Base-by-base conservation (phyloP, 2,113 vertebrate species). In the Oostethus manadensis region DNA sequence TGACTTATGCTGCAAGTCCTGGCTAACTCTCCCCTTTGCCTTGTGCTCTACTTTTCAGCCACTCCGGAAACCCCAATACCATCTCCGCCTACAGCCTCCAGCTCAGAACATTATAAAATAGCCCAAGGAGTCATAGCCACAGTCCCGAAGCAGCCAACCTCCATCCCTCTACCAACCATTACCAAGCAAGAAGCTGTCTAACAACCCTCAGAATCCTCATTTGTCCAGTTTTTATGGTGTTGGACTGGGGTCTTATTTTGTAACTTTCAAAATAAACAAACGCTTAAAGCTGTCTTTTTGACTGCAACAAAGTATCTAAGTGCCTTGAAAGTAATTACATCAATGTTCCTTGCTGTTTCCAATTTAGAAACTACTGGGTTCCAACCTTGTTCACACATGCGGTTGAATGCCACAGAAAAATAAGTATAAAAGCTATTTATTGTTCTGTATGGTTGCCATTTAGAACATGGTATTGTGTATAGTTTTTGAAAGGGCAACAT, bases 111-210 rank as follows among this genome's bases (percentile, higher is more conserved):
- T 77, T 99, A 98, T 79, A 99, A 98, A 87, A 89, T 98, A 74
- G 86, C 94, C 70, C 93, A 93, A 0, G 97, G 97, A 53, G 94
- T 96, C 71, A 95, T 97, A 56, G 71, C 93, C 57, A 94, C 94
- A 0, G 90, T 94, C 21, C 89, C 94, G 56, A 99, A 99, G 82
- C 96, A 95, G 71, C 90, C 93, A 6, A 92, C 85, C 15, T 92
- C 94, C 73, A 93, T 97, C 79, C 92, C 92, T 35, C 96, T 94
- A 67, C 89, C 93, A 0, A 90, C 94, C 67, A 96, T 98, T 87
- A 97, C 96, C 10, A 99, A 99, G 84, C 97, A 98, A 71, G 96
- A 99, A 82, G 92, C 93, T 81, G 95, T 99, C 83, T 99, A 93
- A 92, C 70, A 45, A 14, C 42, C 59, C 21, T 50, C 35, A 13